Conservation (phyloP, 2,113 vertebrate genomes). For the Pelecanus crispus region DNA sequence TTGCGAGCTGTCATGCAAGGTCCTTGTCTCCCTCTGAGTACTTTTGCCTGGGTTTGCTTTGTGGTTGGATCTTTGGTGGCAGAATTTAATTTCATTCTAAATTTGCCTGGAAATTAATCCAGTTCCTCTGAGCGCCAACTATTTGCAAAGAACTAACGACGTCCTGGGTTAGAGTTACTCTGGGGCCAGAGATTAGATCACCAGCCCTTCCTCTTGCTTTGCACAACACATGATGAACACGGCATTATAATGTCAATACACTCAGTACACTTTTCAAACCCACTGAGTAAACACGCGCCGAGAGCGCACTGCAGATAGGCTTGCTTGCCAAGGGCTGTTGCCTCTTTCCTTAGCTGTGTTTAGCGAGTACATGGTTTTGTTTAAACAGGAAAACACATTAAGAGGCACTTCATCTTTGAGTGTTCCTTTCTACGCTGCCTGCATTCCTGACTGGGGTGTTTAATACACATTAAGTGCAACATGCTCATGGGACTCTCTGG, state of each 20-base stretch:
- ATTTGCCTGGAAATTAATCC: background rate
- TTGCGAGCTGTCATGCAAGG: background rate
- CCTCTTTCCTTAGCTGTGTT: background rate
- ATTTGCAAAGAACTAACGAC: background rate
- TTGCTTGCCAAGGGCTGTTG: background rate
- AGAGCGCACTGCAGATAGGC: background rate
- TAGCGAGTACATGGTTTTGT: background rate
- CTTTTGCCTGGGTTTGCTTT: background rate
- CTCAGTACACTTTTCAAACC: background rate
- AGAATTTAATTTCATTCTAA: background rate
- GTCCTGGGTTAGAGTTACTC: background rate
- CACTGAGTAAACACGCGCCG: background rate
- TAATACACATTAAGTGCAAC: background rate
- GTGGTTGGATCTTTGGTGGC: background rate
- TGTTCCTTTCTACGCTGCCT: background rate
- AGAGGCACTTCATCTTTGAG: slow-evolving; percentile 44
- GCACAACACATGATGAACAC: background rate
- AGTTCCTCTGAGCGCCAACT: background rate
- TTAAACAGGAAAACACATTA: slow-evolving; percentile 46
- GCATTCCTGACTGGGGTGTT: slow-evolving; percentile 6
- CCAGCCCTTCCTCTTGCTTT: background rate
- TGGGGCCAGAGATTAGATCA: background rate
- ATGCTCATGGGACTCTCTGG: background rate
- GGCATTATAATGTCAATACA: background rate
- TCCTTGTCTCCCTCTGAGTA: fast-evolving